A percentile compares a stretch with the other conserved stretches of the same genome.
Evolutionary conservation across 2,113 vertebrate species (phyloP).

Genomic region (Empidonax alnorum): DNA sequence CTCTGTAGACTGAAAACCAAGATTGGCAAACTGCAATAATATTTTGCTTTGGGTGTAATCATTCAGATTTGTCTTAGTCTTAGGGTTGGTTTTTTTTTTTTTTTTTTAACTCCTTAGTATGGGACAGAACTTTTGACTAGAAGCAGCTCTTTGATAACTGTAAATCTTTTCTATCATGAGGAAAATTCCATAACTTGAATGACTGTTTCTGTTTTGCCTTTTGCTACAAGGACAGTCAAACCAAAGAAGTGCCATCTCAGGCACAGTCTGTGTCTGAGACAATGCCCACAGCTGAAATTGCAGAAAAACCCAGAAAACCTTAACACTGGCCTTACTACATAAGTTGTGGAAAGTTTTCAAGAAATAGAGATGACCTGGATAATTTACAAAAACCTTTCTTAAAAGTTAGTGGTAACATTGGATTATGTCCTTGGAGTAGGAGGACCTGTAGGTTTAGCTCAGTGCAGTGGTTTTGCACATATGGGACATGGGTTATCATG

Average conservation of each 20-base stretch:
- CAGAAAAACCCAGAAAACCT: background rate
- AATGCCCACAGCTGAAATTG: background rate
- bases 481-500: background rate
- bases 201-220: background rate
- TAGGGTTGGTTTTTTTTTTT: background rate
- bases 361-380: background rate
- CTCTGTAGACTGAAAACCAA: background rate
- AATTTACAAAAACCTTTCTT: background rate
- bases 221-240: background rate
- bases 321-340: background rate
- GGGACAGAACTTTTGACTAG: background rate
- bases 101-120: background rate
- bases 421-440: background rate
- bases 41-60: slow-evolving; percentile 8
- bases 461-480: background rate
- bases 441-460: background rate
- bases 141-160: background rate
- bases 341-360: background rate
- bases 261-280: background rate
- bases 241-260: background rate
- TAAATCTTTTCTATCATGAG: background rate
- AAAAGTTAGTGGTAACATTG: background rate
- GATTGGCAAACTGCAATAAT: background rate
- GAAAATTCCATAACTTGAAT: background rate
- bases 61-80: background rate